Evolutionary conservation across 1,140 invertebrate genomes (phyloP), one percentile per base, ranked within the genome.

Genomic region (Drosophila triauraria): DNA sequence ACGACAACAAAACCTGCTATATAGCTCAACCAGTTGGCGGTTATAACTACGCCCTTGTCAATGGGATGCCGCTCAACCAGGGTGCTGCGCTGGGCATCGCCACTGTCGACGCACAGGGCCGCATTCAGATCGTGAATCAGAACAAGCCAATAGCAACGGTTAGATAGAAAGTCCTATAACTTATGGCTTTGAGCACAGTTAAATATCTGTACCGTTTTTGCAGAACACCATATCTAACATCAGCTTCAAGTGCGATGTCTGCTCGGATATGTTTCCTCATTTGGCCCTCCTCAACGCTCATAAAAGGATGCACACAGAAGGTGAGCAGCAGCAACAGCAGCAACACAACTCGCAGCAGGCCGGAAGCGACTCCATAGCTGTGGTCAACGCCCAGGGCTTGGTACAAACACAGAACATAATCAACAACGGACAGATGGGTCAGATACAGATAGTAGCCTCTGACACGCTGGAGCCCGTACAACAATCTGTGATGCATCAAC

Each of bases 191-290:
- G 1, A 12, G 13, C 20, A 32, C 9, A 59, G 10, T 38, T 27
- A 35, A 51, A 59, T 53, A 30, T 20, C 7, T 17, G 54, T 61
- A 60, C 59, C 42, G n/a, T 7, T 46, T 35, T 59, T 91, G 43
- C 75, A 95, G 81, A 95, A 95, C 81, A 94, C 96, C 50, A 96
- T 96, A 80, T 96, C 95, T 20, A 96, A 96, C 81, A 96, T 96
- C 15, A 97, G 96, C 65, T 97, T 96, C 91, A 97, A 97, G 93
- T 97, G 97, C 93, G 97, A 97, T 93, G 95, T 97, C 4, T 97
- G 97, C 90, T 96, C 96, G 30, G 92, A 97, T 38, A 96, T 97
- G 93, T 97, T 97, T 91, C 95, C 95, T 2, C 96, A 97, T 88
- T 93, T 97, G 63, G 95, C 96, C 27, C 88, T 97, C 47, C 92